A percentile compares a stretch with the other conserved stretches of the same genome.
Conservation (phyloP, 2,797 vertebrate genomes). For the Distichodus sexfasciatus region DNA sequence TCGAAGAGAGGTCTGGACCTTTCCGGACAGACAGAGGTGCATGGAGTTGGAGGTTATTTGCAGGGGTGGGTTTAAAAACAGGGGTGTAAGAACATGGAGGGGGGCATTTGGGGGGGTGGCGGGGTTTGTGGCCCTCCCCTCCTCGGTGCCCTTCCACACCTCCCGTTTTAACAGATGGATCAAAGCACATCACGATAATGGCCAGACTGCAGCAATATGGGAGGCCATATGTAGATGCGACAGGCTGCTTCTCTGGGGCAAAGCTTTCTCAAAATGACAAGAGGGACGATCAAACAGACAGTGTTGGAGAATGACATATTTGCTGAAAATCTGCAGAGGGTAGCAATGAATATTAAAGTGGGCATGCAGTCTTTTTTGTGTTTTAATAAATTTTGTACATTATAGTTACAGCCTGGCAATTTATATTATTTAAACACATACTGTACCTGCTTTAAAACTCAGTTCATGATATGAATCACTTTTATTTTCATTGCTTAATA, state of each 20-base stretch:
- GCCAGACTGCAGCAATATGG: constrained; percentile 7
- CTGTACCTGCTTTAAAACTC: no score
- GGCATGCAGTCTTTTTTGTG: no score
- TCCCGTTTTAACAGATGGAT: constrained; percentile 3
- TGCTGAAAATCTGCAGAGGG: no score
- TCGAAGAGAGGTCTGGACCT: constrained; percentile 26
- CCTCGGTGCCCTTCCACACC: neutral
- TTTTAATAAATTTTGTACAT: no score
- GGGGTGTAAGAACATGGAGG: neutral
- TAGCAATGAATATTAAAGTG: no score
- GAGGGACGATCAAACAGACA: neutral
- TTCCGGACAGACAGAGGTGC: constrained; percentile 21
- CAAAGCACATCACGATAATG: neutral
- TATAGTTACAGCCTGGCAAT: no score
- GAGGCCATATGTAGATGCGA: neutral
- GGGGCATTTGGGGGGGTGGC: neutral
- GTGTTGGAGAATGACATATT: neutral
- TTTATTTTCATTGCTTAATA: no score
- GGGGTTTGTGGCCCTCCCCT: neutral
- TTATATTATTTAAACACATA: no score
- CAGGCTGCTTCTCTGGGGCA: neutral
- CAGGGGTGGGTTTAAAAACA: neutral
- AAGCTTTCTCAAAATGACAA: no score
- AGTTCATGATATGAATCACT: no score
- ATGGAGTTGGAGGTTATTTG: constrained; percentile 11